Percentiles rank a stretch among this genome's conserved stretches.
phyloP scores from a whole-genome alignment of 2,888 invertebrate genomes.

The Clistopyga incitator region DNA sequence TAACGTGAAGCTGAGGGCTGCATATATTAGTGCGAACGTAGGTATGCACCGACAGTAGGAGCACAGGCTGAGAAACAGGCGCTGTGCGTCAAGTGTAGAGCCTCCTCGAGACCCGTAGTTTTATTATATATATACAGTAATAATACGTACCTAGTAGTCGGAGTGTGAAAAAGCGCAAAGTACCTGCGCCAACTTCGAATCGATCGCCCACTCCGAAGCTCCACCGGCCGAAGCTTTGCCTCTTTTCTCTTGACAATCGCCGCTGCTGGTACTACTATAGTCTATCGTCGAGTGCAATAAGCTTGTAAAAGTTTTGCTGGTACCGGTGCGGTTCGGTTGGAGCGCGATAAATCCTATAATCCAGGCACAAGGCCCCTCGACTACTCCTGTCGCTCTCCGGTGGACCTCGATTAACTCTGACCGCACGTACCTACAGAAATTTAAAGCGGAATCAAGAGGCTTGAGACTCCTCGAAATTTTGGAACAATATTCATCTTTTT shows the following conservation, averaged over 20 bases:
- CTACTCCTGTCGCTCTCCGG: background rate
- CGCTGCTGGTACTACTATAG: constrained; percentile 40
- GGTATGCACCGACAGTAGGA: background rate
- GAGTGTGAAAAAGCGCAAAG: constrained; percentile 31
- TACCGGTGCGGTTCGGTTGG: constrained; percentile 49
- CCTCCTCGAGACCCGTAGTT: constrained; percentile 16
- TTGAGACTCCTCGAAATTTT: background rate
- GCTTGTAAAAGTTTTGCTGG: constrained; percentile 59
- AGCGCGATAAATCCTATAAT: constrained; percentile 63
- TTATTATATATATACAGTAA: constrained; percentile 30
- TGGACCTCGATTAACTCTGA: constrained; percentile 60
- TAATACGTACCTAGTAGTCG: constrained; percentile 13
- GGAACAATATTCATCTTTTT: background rate
- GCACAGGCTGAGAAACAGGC: constrained; percentile 35
- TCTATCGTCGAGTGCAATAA: constrained; percentile 46
- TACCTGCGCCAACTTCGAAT: constrained; percentile 58
- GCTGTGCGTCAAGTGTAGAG: constrained; percentile 59
- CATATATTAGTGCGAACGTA: constrained; percentile 27
- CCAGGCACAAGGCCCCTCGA: constrained; percentile 33
- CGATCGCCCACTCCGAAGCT: constrained; percentile 49
- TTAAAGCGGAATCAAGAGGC: constrained; percentile 36
- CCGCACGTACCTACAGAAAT: constrained; percentile 32
- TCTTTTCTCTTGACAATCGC: constrained; percentile 31
- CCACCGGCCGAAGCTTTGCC: constrained; percentile 23
- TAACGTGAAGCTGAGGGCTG: constrained; percentile 50